Evolutionary conservation across 2,797 vertebrate species (phyloP).

Genomic region (Chlorospingus flavigularis): DNA sequence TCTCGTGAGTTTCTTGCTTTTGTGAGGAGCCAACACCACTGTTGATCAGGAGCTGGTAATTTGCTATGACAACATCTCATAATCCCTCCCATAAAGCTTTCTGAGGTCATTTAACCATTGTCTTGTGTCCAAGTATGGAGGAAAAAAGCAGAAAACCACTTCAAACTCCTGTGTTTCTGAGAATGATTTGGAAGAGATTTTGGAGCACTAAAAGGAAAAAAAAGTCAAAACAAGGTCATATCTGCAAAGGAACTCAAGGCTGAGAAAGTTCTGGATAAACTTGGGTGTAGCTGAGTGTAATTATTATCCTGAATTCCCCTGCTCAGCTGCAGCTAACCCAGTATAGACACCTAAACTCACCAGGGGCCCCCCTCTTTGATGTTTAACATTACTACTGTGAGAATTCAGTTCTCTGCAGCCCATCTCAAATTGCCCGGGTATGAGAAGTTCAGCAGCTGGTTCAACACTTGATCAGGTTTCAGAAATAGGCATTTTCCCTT

Average conservation of each 20-base stretch:
- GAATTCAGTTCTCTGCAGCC: background rate
- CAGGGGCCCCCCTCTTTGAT: background rate
- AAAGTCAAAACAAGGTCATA: background rate
- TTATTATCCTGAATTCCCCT: background rate
- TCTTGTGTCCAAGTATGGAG: background rate
- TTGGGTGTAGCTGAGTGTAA: background rate
- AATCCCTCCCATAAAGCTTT: background rate
- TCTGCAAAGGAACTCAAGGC: background rate
- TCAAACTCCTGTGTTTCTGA: background rate
- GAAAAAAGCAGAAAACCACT: background rate
- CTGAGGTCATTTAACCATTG: background rate
- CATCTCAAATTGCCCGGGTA: background rate
- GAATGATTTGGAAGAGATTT: background rate
- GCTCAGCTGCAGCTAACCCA: background rate
- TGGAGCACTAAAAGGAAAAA: background rate
- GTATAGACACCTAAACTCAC: background rate
- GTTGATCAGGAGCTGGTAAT: background rate
- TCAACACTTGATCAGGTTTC: conserved; percentile 21
- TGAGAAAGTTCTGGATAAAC: background rate
- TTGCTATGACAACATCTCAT: background rate
- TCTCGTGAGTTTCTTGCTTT: background rate
- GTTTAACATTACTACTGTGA: background rate
- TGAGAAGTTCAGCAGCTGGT: conserved; percentile 1
- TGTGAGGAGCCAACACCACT: background rate
- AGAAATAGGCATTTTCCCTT: background rate